Conservation (phyloP, 2,888 invertebrate species). For the Apeira syringaria region DNA sequence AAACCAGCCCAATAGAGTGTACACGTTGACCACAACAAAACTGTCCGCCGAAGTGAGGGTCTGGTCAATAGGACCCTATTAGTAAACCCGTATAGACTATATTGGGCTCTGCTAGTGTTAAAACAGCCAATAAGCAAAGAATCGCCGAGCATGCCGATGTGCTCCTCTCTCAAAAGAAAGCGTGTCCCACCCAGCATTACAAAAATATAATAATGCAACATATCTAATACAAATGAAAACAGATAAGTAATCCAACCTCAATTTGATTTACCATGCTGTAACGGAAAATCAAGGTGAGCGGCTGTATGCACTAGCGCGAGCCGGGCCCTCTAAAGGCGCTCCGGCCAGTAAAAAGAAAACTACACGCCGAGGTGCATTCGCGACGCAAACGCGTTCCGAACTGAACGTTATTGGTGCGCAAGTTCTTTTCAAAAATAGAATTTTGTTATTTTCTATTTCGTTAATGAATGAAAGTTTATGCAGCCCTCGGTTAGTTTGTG, state of each 20-base stretch:
- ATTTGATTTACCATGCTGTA: conserved; percentile 19
- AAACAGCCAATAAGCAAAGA: too few species aligned
- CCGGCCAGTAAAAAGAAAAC: conserved; percentile 46
- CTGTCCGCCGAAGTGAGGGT: too few species aligned
- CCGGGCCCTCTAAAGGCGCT: conserved; percentile 29
- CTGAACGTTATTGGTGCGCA: conserved; percentile 39
- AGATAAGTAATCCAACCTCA: conserved; percentile 8
- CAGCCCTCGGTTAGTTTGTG: conserved; percentile 24
- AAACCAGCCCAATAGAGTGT: too few species aligned
- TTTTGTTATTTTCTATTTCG: conserved; percentile 21
- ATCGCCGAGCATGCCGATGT: too few species aligned
- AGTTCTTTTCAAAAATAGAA: conserved; percentile 28
- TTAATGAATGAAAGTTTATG: conserved; percentile 26
- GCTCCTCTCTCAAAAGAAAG: too few species aligned
- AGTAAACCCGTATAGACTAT: too few species aligned
- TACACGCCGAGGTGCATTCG: conserved; percentile 46
- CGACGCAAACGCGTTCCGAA: conserved; percentile 46
- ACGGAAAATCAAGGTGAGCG: conserved; percentile 68
- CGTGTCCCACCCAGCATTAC: too few species aligned
- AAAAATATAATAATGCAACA: too few species aligned
- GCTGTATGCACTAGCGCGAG: conserved; percentile 40
- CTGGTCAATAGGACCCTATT: too few species aligned
- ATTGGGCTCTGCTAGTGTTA: too few species aligned
- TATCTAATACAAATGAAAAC: too few species aligned
- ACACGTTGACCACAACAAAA: too few species aligned